Base-by-base conservation (phyloP, 2,888 invertebrate species). In the Candidula unifasciata region DNA sequence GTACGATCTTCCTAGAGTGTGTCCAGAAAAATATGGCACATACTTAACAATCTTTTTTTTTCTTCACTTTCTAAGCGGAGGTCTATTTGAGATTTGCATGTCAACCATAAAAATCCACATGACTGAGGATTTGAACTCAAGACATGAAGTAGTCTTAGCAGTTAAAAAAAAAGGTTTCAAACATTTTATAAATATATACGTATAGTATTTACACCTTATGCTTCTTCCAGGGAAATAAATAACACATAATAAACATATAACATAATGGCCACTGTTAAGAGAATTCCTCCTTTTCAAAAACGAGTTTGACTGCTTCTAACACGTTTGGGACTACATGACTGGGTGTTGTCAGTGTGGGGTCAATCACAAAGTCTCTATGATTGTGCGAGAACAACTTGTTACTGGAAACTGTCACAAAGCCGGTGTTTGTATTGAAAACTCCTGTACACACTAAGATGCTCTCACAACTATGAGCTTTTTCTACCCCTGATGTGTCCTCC, bases 371-470 rank as follows among this genome's bases (percentile, higher is more conserved):
- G 91, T 95, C 95, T 84, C 95, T 91, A 35, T 95, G 95, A 87
- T 95, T 95, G 90, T 95, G 95, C 87, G 95, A 94, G 54, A 89
- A 90, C 10, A 89, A 80, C 16, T 87, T 86, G 37, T 93, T 90
- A 76, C 94, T 94, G 33, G 79, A 35, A 83, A 93, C 92, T 1
- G 94, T 93, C 69, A 94, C 93, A 80, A 94, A 89, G 87, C 92
- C 90, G 78, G 92, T 85, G 71, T 92, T 94, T 76, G 94, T 93
- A 85, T 95, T 94, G 89, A 94, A 95, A 18, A 96, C 95, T 54
- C 96, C 96, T 10, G 95, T 96, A 92, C 95, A 94, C n/a, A 94
- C 94, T 5, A 94, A 92, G 69, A 94, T 93, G 5, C 94, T 94
- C 77, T 93, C 89, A 87, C 94, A 94, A 21, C 89, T 89, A 21